Conservation (phyloP, 2,888 invertebrate genomes). For the Diabrotica balteata region DNA sequence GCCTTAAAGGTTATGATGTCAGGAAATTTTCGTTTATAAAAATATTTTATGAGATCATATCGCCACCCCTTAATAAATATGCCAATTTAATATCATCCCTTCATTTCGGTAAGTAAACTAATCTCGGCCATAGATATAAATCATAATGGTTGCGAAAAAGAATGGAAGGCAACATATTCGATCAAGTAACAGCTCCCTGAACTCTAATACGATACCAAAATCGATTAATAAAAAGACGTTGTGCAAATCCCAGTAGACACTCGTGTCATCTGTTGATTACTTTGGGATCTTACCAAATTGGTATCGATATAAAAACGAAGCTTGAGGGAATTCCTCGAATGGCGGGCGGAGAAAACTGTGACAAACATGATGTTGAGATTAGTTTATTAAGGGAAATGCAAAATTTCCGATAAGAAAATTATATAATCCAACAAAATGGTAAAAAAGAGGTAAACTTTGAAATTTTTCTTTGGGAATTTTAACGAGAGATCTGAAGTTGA, state of each 20-base stretch:
- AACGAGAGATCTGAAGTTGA: too few relatives aligned
- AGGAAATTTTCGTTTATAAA: too few relatives aligned
- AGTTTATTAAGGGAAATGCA: too few relatives aligned
- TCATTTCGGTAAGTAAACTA: slow-evolving; percentile 30
- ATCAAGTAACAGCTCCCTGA: slow-evolving; percentile 52
- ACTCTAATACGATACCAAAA: slow-evolving; percentile 53
- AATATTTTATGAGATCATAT: too few relatives aligned
- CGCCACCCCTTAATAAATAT: not conserved
- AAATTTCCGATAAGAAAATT: too few relatives aligned
- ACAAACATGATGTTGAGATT: not conserved
- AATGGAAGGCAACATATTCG: slow-evolving; percentile 38
- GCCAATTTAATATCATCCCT: not conserved
- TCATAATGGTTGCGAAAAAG: slow-evolving; percentile 33
- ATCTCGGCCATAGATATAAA: slow-evolving; percentile 36
- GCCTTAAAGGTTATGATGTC: too few relatives aligned
- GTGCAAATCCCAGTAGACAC: slow-evolving; percentile 52
- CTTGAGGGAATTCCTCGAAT: slow-evolving; percentile 8
- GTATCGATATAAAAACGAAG: slow-evolving; percentile 36
- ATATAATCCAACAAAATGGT: too few relatives aligned
- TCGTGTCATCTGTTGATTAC: slow-evolving; percentile 59
- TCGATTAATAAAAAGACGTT: slow-evolving; percentile 59
- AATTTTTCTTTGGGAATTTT: too few relatives aligned
- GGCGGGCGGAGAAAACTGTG: not conserved
- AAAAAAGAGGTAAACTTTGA: too few relatives aligned
- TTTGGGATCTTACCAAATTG: slow-evolving; percentile 55